These are phyloP conservation scores for Rotaria macrura DNA, from an alignment of 2,888 invertebrate species.

Conservation along the genomic window DNA sequence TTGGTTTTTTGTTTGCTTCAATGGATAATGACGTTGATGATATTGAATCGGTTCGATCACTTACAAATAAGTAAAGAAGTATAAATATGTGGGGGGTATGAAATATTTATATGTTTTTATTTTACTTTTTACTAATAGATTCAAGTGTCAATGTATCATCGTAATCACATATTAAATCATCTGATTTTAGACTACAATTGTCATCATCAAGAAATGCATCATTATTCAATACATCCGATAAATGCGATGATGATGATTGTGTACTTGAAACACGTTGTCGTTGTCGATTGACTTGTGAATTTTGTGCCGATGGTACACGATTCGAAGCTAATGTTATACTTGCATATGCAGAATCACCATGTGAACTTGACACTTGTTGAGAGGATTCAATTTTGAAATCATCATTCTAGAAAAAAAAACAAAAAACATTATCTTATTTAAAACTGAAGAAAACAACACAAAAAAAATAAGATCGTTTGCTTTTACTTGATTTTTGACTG, in stretches of 20 bases:
- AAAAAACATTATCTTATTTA: background rate
- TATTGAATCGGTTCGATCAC: background rate
- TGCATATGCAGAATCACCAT: background rate
- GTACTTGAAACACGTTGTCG: background rate
- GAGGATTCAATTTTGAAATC: background rate
- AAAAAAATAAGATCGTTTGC: background rate
- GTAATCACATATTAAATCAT: constrained; percentile 18
- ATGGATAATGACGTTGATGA: background rate
- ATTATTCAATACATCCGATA: background rate
- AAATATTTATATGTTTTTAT: too few species aligned
- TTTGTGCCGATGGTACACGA: background rate
- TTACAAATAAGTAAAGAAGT: background rate
- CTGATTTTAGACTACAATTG: background rate
- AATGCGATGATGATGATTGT: background rate
- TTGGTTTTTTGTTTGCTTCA: background rate
- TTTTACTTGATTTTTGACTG: background rate
- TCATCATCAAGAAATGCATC: constrained; percentile 1
- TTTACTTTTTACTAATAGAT: background rate
- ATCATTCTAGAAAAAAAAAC: background rate
- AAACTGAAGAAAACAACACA: too few species aligned
- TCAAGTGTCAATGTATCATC: constrained; percentile 14
- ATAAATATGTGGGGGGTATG: too few species aligned
- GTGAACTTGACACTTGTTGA: background rate
- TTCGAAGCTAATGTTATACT: background rate
- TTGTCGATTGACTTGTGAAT: background rate